Conservation (phyloP, 23 tunicate genomes). For the Halocynthia aurantium region DNA sequence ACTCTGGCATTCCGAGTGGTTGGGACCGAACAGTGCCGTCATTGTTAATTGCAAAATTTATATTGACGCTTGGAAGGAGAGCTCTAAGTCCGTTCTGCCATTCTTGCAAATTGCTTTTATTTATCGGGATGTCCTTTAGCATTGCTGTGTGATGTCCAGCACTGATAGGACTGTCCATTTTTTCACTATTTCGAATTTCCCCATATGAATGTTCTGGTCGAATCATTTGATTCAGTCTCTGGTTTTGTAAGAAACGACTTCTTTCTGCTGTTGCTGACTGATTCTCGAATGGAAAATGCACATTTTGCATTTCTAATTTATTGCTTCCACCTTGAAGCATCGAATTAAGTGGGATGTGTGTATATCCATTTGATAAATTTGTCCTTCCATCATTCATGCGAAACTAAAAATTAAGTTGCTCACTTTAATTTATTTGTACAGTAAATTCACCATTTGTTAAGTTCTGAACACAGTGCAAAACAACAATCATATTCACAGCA, state of each 20-base stretch:
- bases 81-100: slow-evolving; percentile 81
- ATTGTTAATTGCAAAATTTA: slow-evolving; percentile 67
- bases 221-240: not conserved
- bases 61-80: slow-evolving; percentile 81
- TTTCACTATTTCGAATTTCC: not conserved
- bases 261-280: slow-evolving; percentile 9
- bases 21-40: not conserved
- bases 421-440: too few relatives aligned
- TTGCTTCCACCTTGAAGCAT: too few relatives aligned
- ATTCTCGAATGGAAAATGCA: slow-evolving; percentile 11
- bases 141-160: slow-evolving; percentile 7
- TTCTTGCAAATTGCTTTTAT: slow-evolving; percentile 17
- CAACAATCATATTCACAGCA: too few relatives aligned
- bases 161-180: not conserved
- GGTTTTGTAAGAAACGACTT: slow-evolving; percentile 7
- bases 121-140: too few relatives aligned
- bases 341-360: too few relatives aligned
- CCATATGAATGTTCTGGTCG: slow-evolving; percentile 2
- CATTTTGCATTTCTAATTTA: not conserved
- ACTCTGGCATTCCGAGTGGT: not conserved
- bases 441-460: too few relatives aligned
- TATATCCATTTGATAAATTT: too few relatives aligned
- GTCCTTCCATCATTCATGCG: too few relatives aligned
- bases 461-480: too few relatives aligned
- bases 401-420: too few relatives aligned